Conservation (phyloP, 2,113 vertebrate genomes). For the Semnopithecus entellus region DNA sequence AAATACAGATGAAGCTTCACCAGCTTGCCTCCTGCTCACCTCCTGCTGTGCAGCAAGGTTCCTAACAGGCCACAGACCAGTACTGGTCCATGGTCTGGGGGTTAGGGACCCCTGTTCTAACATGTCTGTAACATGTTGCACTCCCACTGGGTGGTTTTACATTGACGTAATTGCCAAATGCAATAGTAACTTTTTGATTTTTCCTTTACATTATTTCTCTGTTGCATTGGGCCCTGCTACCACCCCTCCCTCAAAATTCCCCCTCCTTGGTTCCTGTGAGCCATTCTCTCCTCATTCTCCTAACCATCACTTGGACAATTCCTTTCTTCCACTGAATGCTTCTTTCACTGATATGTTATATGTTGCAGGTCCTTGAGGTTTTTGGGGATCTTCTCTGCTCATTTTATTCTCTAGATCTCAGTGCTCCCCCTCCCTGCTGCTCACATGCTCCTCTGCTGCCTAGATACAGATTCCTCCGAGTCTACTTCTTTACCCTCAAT, state of each 20-base stretch:
- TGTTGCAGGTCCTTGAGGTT: background rate
- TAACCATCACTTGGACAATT: background rate
- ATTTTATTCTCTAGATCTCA: background rate
- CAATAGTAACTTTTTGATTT: background rate
- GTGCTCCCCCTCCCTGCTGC: background rate
- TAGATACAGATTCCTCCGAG: slow-evolving; percentile 21
- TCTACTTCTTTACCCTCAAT: slow-evolving; percentile 16
- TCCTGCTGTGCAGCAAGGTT: too few species aligned
- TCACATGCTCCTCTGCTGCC: slow-evolving; percentile 46
- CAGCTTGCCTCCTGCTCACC: too few species aligned
- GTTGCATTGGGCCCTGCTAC: background rate
- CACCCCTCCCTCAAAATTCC: background rate
- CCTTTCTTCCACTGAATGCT: background rate
- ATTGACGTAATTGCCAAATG: background rate
- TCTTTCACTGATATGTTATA: background rate
- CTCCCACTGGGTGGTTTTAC: background rate
- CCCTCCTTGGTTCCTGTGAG: background rate
- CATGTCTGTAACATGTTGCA: background rate
- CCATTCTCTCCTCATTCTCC: background rate
- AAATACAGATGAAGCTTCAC: too few species aligned
- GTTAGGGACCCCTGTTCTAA: too few species aligned
- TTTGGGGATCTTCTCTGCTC: background rate
- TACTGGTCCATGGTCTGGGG: too few species aligned
- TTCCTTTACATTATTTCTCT: background rate
- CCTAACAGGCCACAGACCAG: too few species aligned